A percentile compares a stretch with the other conserved stretches of the same genome.
phyloP scores from a whole-genome alignment of 2,888 invertebrate species.

The Tetrapedia diversipes region DNA sequence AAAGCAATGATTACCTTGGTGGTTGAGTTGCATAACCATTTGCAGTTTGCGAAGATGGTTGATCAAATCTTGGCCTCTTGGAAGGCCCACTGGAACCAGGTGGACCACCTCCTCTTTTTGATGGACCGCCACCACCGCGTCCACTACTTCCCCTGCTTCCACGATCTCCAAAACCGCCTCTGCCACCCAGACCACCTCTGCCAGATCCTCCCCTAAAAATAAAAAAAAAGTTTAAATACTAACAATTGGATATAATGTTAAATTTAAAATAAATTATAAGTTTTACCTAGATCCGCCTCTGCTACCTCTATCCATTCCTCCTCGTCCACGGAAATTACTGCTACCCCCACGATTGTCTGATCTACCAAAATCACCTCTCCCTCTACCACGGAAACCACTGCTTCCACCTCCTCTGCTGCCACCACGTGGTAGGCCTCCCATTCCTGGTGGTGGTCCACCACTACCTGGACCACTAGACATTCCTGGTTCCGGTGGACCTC shows the following conservation, averaged over 20 bases:
- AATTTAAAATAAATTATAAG: not conserved
- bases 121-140: slow-evolving; percentile 78
- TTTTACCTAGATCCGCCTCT: slow-evolving; percentile 82
- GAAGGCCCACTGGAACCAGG: slow-evolving; percentile 85
- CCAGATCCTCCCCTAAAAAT: slow-evolving; percentile 69
- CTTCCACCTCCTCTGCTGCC: slow-evolving; percentile 75
- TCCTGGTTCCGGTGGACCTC: slow-evolving; percentile 78
- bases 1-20: slow-evolving; percentile 57
- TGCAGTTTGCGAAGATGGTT: slow-evolving; percentile 77
- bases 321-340: slow-evolving; percentile 78
- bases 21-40: slow-evolving; percentile 79
- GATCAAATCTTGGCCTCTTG: slow-evolving; percentile 84
- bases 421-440: slow-evolving; percentile 78
- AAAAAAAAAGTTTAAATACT: no score
- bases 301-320: slow-evolving; percentile 82
- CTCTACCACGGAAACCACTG: slow-evolving; percentile 76
- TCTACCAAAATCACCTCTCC: slow-evolving; percentile 80
- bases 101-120: slow-evolving; percentile 83
- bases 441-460: slow-evolving; percentile 76
- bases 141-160: slow-evolving; percentile 82
- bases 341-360: slow-evolving; percentile 81
- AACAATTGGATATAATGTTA: not conserved
- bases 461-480: slow-evolving; percentile 75
- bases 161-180: slow-evolving; percentile 83
- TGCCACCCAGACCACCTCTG: slow-evolving; percentile 79